Conservation (phyloP, 30 jellyfish, hydroid and myxozoan species). For the Nemopilema nomurai region DNA sequence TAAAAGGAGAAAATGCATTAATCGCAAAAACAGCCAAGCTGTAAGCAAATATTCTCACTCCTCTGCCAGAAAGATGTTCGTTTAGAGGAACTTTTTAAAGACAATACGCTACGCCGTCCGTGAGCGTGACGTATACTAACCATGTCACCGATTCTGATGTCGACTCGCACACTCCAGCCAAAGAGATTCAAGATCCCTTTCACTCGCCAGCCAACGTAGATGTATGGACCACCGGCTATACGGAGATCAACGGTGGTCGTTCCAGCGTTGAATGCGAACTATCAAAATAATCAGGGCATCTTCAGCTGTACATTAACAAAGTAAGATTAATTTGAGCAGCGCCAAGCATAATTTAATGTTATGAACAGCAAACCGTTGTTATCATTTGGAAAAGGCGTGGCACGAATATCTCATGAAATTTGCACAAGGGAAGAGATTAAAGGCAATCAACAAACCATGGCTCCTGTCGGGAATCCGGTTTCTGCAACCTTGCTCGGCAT, state of each 20-base stretch:
- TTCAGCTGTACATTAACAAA: too few relatives aligned
- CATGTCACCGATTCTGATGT: conserved; percentile 70
- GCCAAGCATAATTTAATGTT: too few relatives aligned
- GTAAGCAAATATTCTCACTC: too few relatives aligned
- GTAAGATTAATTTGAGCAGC: too few relatives aligned
- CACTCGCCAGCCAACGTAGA: conserved; percentile 79
- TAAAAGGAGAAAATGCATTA: too few relatives aligned
- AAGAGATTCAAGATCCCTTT: conserved; percentile 78
- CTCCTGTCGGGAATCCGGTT: conserved; percentile 96
- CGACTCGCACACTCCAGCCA: conserved; percentile 84
- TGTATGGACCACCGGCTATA: conserved; percentile 75
- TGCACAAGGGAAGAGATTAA: too few relatives aligned
- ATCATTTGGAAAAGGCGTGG: not conserved
- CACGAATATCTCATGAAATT: not conserved
- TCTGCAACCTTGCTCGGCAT: conserved; percentile 77
- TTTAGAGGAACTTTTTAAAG: too few relatives aligned
- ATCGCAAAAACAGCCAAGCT: too few relatives aligned
- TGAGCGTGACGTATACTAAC: too few relatives aligned
- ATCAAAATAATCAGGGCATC: not conserved
- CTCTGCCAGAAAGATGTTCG: too few relatives aligned
- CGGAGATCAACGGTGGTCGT: conserved; percentile 65
- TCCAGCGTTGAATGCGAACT: conserved; percentile 81
- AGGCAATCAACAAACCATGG: conserved; percentile 87
- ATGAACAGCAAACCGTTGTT: too few relatives aligned
- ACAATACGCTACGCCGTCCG: too few relatives aligned